These are phyloP conservation scores for Salvelinus fontinalis DNA, from an alignment of 2,113 vertebrate genomes.

Conservation along the genomic window DNA sequence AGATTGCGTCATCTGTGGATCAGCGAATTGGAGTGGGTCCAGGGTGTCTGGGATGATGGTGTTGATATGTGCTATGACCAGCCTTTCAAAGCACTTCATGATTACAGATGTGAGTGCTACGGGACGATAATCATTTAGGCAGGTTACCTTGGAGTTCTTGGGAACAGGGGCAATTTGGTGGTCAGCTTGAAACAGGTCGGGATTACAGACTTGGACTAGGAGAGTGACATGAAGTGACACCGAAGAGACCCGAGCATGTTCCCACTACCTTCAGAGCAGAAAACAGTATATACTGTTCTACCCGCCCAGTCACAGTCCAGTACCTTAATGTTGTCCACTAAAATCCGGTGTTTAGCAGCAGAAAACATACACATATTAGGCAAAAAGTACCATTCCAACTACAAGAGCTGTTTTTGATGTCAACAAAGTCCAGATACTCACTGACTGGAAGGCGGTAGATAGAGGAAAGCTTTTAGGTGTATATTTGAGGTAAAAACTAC, in stretches of 20 bases:
- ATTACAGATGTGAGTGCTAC: no score
- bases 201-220: no score
- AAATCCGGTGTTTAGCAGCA: conserved; percentile 17
- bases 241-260: no score
- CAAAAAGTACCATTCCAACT: neutral
- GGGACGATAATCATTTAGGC: no score
- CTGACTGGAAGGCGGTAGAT: neutral
- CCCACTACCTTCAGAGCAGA: conserved; percentile 12
- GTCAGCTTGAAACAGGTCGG: no score
- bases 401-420: conserved; percentile 16
- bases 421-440: conserved; percentile 8
- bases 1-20: no score
- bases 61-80: no score
- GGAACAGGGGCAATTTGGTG: no score
- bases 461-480: conserved; percentile 29
- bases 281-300: conserved; percentile 7
- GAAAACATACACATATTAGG: conserved; percentile 16
- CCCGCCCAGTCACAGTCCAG: neutral
- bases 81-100: no score
- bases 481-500: conserved; percentile 15
- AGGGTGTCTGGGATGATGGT: no score
- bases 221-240: neutral
- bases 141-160: no score
- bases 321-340: conserved; percentile 6
- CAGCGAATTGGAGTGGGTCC: no score